Base-by-base conservation (phyloP, 2,113 vertebrate species). In the Phalacrocorax pelagicus region DNA sequence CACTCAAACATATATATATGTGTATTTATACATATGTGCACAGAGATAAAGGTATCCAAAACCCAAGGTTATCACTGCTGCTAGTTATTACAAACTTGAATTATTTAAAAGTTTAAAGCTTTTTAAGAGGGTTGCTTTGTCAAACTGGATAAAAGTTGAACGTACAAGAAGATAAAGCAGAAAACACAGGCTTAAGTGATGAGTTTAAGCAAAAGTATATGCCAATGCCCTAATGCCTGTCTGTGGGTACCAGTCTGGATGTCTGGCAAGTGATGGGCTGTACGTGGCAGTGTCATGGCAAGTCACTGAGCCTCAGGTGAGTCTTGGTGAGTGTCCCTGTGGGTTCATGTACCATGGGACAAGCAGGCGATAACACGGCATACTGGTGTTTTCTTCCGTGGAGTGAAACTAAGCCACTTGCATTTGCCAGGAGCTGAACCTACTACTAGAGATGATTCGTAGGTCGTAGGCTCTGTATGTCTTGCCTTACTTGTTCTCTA, bases 341-440 rank as follows among this genome's bases (percentile, higher is more conserved):
- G 21, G 9, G 1, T 61, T 81, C 34, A 34, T 0, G 1, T 46
- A 14, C 38, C 0, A 0, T 42, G 61, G 59, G 24, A 36, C 46
- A 81, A 61, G 30, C 20, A 61, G 75, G 59, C 57, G 54, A 61
- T 42, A 61, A 13, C 6, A 26, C 5, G 42, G 5, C 13, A 10
- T 32, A 15, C 22, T 62, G 34, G 4, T 57, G 22, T 13, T 32
- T 86, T 82, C 20, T 73, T 67, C 46, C 3, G 4, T 57, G 18
- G 36, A 12, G 36, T 40, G 30, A 83, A 82, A 63, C 4, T 12
- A 44, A 38, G 49, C 30, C 30, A 23, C 23, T 61, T 80, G 23
- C 6, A 7, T 59, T 85, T 93, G 9, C 10, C 44, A 73, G 46
- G 57, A 92, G 34, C 62, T 75, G 54, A 92, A 36, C 16, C 42